Conservation (phyloP, 2,888 invertebrate genomes). For the Gordius sp. region DNA sequence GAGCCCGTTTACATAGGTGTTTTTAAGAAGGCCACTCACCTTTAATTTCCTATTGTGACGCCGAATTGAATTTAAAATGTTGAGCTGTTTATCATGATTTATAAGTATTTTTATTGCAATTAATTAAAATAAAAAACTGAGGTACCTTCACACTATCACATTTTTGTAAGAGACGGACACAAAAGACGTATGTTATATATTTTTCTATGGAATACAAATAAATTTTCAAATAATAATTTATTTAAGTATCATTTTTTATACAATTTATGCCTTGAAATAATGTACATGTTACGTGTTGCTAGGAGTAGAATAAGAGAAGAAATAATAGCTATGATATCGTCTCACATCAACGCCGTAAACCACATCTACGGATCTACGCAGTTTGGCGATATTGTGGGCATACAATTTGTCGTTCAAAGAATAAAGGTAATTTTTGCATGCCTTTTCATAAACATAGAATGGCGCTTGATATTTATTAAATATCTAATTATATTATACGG, state of each 20-base stretch:
- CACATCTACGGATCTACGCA: slow-evolving; percentile 77
- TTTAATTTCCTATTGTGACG: too few species aligned
- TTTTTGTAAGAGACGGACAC: too few species aligned
- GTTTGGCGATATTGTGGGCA: slow-evolving; percentile 79
- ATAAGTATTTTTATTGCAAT: too few species aligned
- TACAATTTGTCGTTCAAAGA: slow-evolving; percentile 78
- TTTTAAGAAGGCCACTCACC: too few species aligned
- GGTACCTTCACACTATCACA: too few species aligned
- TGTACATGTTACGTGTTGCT: background rate
- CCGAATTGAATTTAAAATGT: too few species aligned
- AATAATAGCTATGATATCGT: slow-evolving; percentile 79
- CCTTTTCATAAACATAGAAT: background rate
- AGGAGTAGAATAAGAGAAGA: slow-evolving; percentile 55
- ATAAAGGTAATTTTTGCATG: slow-evolving; percentile 38
- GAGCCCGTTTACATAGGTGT: too few species aligned
- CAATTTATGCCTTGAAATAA: background rate
- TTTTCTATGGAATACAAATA: background rate
- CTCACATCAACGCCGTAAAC: slow-evolving; percentile 91
- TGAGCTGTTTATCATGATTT: too few species aligned
- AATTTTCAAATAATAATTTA: background rate
- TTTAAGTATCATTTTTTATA: background rate
- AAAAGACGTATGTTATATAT: background rate
- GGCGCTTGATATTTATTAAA: too few species aligned
- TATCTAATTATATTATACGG: too few species aligned
- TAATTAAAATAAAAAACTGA: too few species aligned